A percentile compares a stretch with the other conserved stretches of the same genome.
Evolutionary conservation across 2,113 vertebrate genomes (phyloP).

Genomic region (Athene noctua): DNA sequence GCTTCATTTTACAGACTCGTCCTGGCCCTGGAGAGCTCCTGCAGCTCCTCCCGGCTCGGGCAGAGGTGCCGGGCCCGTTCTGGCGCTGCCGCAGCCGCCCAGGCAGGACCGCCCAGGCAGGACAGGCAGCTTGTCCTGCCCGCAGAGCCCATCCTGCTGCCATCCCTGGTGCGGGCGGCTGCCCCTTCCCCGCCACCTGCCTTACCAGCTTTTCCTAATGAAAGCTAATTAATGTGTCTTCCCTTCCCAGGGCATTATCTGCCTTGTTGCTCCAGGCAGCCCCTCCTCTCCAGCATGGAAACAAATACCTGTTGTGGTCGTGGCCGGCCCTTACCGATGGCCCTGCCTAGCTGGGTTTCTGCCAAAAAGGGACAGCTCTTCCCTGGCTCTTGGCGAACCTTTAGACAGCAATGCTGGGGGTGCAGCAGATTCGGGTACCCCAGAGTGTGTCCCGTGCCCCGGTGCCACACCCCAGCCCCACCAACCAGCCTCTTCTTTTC

Average conservation of each 20-base stretch:
- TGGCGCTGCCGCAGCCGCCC: neutral
- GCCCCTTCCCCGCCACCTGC: neutral
- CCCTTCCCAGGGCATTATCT: neutral
- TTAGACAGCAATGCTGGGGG: accelerated
- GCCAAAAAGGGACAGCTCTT: neutral
- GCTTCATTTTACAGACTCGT: neutral
- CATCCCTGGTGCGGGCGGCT: neutral
- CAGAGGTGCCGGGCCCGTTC: neutral
- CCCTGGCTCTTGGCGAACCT: accelerated
- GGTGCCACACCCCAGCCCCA: neutral
- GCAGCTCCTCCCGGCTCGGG: neutral
- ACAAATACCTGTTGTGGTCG: accelerated
- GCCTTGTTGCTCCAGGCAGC: accelerated
- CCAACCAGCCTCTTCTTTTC: conserved; percentile 8
- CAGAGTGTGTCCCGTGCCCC: accelerated
- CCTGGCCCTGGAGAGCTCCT: neutral
- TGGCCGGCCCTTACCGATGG: neutral
- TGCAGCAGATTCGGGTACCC: neutral
- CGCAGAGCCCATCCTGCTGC: neutral
- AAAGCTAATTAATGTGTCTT: neutral
- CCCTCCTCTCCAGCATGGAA: neutral
- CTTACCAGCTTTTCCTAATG: neutral
- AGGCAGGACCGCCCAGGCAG: neutral
- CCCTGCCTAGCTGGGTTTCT: neutral
- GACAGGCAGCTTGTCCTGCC: neutral